Base-by-base conservation (phyloP, 2,113 vertebrate species). In the Colius striatus region DNA sequence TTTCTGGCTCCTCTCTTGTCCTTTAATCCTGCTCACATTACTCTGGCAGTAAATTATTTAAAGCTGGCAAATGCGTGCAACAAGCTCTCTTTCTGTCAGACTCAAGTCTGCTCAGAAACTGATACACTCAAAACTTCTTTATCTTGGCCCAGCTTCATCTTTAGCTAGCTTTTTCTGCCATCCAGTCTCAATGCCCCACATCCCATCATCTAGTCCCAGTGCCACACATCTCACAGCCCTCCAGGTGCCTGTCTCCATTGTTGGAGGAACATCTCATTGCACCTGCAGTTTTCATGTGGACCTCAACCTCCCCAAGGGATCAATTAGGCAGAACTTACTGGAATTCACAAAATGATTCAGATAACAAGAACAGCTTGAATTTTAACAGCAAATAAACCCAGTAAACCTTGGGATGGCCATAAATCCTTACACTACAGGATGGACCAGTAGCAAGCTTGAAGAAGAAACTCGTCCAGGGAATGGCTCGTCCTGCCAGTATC, bases 21-120 rank as follows among this genome's bases (percentile, higher is more conserved):
- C 92, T 96, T 95, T 95, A 96, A 90, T 95, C 61, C 86, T 88
- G 36, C 61, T 93, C 70, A 50, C 65, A 72, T 95, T 94, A 88
- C 90, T 84, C 65, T 38, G 50, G 65, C 85, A 84, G 73, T 96
- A 84, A 96, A 96, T 96, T 93, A 95, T 96, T 94, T 86, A 95
- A 87, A 93, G 65, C 68, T 93, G 76, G 76, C 75, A 93, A 95
- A 92, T 72, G 83, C 1, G 0, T 81, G 88, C 76, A 92, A 95
- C 93, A 93, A 94, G n/a, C 68, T 60, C 41, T 72, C 61, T 92
- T 85, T 82, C 75, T 95, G 87, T 91, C 76, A 86, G 90, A 74
- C 79, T 71, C 0, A 0, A 90, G 48, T 63, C 92, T 77, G 34
- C 45, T 90, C 83, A 71, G 83, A 93, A 95, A 94, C 76, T 18